Evolutionary conservation across 2,113 vertebrate species (phyloP).

Genomic region (Dryoscopus gambensis): DNA sequence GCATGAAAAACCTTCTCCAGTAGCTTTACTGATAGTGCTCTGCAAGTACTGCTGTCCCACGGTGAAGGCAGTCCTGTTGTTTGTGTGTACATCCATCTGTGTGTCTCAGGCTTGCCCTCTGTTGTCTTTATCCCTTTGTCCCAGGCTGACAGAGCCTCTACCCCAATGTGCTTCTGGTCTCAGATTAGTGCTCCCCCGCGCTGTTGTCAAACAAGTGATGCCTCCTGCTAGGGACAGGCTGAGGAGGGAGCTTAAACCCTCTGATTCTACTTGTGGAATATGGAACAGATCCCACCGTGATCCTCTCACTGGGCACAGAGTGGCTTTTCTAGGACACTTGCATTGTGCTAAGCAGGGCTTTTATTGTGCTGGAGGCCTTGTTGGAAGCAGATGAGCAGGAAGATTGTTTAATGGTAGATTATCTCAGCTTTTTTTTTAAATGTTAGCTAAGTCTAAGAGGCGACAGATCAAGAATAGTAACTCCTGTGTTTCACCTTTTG

Average conservation of each 20-base stretch:
- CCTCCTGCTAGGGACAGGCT: neutral
- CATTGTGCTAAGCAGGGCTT: neutral
- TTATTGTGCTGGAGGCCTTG: neutral
- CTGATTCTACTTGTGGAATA: neutral
- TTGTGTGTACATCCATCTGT: neutral
- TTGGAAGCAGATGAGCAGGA: neutral
- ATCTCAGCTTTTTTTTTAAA: neutral
- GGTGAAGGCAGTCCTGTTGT: neutral
- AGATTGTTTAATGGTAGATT: neutral
- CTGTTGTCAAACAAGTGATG: neutral
- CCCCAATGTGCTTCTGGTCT: neutral
- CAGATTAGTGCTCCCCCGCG: neutral
- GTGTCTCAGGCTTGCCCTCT: neutral
- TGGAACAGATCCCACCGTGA: neutral
- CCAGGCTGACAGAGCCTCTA: neutral
- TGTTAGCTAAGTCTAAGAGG: neutral
- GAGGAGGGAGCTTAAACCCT: neutral
- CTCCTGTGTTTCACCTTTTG: neutral
- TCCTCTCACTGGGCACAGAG: neutral
- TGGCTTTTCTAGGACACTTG: neutral
- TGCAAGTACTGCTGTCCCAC: neutral
- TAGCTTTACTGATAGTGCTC: neutral
- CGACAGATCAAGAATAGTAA: neutral
- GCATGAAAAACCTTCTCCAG: neutral
- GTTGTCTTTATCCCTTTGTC: neutral